These are phyloP conservation scores for Typhlichthys subterraneus DNA, from an alignment of 2,797 vertebrate species.

Conservation along the genomic window DNA sequence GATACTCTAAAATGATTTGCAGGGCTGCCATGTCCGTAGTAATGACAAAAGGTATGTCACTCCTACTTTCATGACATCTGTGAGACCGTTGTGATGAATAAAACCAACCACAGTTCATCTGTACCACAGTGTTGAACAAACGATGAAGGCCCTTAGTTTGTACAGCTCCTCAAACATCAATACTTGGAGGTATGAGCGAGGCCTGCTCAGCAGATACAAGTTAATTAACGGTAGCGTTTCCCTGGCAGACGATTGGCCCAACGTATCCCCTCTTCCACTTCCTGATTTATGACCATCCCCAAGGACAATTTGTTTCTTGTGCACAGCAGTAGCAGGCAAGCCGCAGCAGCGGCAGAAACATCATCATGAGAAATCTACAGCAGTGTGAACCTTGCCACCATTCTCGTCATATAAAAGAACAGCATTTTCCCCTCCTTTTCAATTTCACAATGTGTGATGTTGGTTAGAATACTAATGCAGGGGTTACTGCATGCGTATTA, in stretches of 20 bases:
- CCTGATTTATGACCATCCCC: conserved; percentile 43
- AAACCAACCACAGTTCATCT: neutral
- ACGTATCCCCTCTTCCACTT: conserved; percentile 20
- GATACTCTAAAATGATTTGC: too few relatives aligned
- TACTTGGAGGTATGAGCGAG: conserved; percentile 31
- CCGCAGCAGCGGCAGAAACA: conserved; percentile 10
- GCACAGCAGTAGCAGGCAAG: conserved; percentile 15
- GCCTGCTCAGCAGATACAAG: conserved; percentile 42
- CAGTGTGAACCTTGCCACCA: conserved; percentile 1
- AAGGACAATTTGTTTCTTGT: conserved; percentile 47
- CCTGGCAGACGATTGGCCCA: conserved; percentile 38
- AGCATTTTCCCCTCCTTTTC: neutral
- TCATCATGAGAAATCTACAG: conserved; percentile 9
- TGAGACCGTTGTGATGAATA: neutral
- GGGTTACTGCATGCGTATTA: neutral
- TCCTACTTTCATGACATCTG: too few relatives aligned
- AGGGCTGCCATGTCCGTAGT: too few relatives aligned
- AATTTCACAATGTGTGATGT: neutral
- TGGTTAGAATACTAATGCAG: conserved; percentile 20
- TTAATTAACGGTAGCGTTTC: conserved; percentile 53
- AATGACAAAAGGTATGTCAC: too few relatives aligned
- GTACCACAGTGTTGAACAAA: neutral
- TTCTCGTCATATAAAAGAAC: neutral
- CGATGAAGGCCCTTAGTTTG: too few relatives aligned
- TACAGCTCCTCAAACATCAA: neutral